A percentile compares a stretch with the other conserved stretches of the same genome.
These are phyloP conservation scores for Numida meleagris DNA, from an alignment of 2,113 vertebrate species.

Conservation along the genomic window DNA sequence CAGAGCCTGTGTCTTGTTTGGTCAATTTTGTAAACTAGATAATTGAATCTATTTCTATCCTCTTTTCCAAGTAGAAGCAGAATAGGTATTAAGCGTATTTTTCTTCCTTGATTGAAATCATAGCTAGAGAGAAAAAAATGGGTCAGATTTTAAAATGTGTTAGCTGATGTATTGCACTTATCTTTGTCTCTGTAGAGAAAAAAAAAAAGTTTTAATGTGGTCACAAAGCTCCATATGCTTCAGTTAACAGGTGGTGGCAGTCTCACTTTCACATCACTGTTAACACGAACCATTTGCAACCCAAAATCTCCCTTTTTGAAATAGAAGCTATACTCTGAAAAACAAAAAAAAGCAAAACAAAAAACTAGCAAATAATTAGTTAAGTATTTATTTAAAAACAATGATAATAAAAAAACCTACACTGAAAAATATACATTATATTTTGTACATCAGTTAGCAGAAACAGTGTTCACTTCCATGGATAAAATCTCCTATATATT, in stretches of 20 bases:
- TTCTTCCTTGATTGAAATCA: background rate
- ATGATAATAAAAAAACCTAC: background rate
- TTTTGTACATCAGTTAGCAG: background rate
- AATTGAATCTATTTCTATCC: background rate
- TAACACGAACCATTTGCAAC: background rate
- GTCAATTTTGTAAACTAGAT: background rate
- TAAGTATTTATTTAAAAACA: background rate
- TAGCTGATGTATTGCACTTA: background rate
- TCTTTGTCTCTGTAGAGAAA: background rate
- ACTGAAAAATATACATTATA: background rate
- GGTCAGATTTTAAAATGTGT: background rate
- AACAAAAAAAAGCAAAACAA: background rate
- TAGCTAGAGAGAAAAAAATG: background rate
- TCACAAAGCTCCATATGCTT: background rate
- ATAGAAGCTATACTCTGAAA: background rate
- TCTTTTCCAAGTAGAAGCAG: background rate
- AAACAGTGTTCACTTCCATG: background rate
- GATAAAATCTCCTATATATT: background rate
- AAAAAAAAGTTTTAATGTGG: background rate
- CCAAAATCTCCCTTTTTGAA: background rate
- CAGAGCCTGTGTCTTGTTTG: background rate
- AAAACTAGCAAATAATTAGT: fast-evolving
- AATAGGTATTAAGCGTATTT: background rate
- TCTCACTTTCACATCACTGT: background rate
- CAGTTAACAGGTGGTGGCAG: background rate